phyloP scores from a whole-genome alignment of 2,113 vertebrate genomes.

The Oceanodroma tethys region DNA sequence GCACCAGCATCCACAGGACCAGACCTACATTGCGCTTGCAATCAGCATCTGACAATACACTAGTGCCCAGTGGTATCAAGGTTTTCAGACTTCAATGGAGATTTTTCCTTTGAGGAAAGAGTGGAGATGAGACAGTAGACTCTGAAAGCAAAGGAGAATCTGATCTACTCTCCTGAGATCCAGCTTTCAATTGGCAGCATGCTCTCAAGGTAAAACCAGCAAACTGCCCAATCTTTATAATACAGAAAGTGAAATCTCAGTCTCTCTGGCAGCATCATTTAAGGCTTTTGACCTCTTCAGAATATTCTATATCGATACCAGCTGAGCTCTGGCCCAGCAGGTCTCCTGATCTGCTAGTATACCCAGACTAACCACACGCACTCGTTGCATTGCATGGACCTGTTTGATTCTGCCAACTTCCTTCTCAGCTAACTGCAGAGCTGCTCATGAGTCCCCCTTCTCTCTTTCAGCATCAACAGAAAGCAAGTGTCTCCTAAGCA shows the following conservation, averaged over 20 bases:
- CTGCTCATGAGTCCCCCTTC: accelerated
- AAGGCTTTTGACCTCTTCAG: not conserved
- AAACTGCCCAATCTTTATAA: not conserved
- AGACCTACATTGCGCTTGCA: not conserved
- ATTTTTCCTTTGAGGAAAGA: not conserved
- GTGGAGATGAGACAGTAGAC: not conserved
- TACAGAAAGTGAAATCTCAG: not conserved
- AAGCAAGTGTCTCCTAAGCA: not conserved
- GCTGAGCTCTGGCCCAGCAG: not conserved
- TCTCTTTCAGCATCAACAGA: not conserved
- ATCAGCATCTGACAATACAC: not conserved
- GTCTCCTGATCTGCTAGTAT: not conserved
- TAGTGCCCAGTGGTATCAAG: not conserved
- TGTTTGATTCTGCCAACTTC: not conserved
- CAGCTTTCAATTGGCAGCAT: not conserved
- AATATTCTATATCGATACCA: not conserved
- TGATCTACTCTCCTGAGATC: not conserved
- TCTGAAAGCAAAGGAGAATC: not conserved
- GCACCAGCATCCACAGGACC: not conserved
- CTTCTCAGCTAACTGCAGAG: not conserved
- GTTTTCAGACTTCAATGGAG: not conserved
- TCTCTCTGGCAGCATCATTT: not conserved
- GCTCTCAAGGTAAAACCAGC: not conserved
- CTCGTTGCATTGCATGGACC: not conserved
- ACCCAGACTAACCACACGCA: not conserved